Evolutionary conservation across 92 coral and sea anemone genomes (phyloP), one percentile per base, ranked within the genome.

Genomic region (Meandrina meandrites): DNA sequence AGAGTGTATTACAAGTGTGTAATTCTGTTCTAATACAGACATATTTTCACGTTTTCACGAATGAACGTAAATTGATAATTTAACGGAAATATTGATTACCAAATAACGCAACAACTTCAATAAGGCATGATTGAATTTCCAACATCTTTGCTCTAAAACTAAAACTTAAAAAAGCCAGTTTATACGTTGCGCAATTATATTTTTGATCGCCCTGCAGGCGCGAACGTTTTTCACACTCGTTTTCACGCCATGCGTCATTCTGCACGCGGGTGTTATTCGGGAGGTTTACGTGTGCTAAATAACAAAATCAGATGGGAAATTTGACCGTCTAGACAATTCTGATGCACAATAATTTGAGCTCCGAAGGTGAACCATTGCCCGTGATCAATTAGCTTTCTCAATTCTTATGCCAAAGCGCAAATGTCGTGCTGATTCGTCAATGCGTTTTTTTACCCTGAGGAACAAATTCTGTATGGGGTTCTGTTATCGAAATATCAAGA

Each of bases 301-400:
- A 66, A 30, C 71, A 28, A 66, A 66, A 66, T 66, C 35, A 66
- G 85, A 40, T 27, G 76, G 56, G 67, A 81, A 40, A 19, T 73
- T 64, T 27, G 21, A 12, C 36, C 42, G 76, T 81, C 76, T 81
- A 81, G 85, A 67, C 85, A 40, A 14, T 81, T 45, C 56, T n/a
- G 45, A 17, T 14, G 22, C 28, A 24, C 40, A 18, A 42, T 66
- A 34, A 81, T 56, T 35, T 22, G 85, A 66, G 28, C 40, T 64
- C n/a, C 57, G 50, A 34, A 81, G 51, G 14, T 47, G 50, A 37
- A 51, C 62, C 42, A 40, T 31, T 16, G 32, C 31, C 11, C 45
- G 45, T 27, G 37, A 32, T 24, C 71, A 78, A 79, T 60, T 47
- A 28, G 27, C 54, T 81, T 45, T 35, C 42, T 9, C 22, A 32